phyloP scores from a whole-genome alignment of 2,888 invertebrate species.

The Monochamus alternatus region DNA sequence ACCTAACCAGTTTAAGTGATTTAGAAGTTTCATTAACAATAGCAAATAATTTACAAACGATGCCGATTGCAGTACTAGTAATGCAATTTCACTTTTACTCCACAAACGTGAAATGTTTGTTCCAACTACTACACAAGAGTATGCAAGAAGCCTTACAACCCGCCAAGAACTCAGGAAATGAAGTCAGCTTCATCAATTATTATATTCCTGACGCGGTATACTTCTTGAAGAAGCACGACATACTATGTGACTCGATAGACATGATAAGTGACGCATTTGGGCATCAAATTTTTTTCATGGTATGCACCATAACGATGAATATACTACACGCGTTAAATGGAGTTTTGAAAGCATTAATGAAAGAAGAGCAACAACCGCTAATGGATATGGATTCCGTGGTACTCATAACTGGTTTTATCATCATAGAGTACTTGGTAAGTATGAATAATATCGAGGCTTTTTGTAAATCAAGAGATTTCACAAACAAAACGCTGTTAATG shows the following conservation, averaged over 20 bases:
- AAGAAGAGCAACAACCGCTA: background rate
- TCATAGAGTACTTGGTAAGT: conserved; percentile 36
- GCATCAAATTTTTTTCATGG: conserved; percentile 11
- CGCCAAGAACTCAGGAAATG: background rate
- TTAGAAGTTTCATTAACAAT: background rate
- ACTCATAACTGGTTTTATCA: background rate
- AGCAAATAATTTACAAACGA: conserved; percentile 22
- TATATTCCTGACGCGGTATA: background rate
- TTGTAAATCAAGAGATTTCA: too few relatives aligned
- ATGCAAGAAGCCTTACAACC: conserved; percentile 29
- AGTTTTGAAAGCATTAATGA: background rate
- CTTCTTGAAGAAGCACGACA: conserved; percentile 12
- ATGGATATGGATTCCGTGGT: background rate
- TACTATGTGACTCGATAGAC: conserved; percentile 18
- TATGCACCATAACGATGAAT: background rate
- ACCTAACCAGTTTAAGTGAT: background rate
- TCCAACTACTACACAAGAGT: conserved; percentile 28
- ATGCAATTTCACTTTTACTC: conserved; percentile 43
- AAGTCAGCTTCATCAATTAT: background rate
- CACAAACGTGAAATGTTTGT: conserved; percentile 24
- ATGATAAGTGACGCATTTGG: conserved; percentile 18
- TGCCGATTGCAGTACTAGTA: conserved; percentile 17
- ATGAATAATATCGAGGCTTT: background rate
- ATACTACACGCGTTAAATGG: background rate
- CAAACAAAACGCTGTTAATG: too few relatives aligned